phyloP scores from a whole-genome alignment of 2,113 vertebrate species.

The Grus americana region DNA sequence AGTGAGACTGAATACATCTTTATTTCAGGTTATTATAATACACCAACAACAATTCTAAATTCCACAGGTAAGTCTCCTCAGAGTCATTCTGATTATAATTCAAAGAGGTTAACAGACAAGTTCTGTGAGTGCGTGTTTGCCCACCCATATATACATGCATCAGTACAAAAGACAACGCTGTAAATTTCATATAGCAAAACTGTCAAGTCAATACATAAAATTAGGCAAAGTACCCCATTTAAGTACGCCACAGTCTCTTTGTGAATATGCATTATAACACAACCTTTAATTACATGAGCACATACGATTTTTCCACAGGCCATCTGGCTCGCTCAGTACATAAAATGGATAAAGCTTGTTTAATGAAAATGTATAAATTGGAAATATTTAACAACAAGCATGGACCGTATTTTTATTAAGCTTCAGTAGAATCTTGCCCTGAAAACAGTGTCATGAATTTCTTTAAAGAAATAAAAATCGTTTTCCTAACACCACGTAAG shows the following conservation, averaged over 20 bases:
- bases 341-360: neutral
- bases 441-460: neutral
- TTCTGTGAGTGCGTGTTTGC: neutral
- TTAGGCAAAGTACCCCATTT: neutral
- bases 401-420: neutral
- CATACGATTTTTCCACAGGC: constrained; percentile 9
- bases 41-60: neutral
- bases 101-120: neutral
- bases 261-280: neutral
- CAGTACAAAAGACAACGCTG: rapidly evolving
- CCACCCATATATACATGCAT: neutral
- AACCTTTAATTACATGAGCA: constrained; percentile 39
- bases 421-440: neutral
- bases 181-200: neutral
- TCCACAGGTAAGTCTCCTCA: neutral
- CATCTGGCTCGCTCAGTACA: neutral
- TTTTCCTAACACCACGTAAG: neutral
- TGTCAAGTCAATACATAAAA: neutral
- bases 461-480: neutral
- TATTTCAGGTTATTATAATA: neutral
- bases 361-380: neutral
- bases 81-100: neutral
- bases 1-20: neutral
- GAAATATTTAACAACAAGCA: neutral
- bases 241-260: neutral